phyloP scores from a whole-genome alignment of 2,888 invertebrate species.

The Minunthozetes semirufus region DNA sequence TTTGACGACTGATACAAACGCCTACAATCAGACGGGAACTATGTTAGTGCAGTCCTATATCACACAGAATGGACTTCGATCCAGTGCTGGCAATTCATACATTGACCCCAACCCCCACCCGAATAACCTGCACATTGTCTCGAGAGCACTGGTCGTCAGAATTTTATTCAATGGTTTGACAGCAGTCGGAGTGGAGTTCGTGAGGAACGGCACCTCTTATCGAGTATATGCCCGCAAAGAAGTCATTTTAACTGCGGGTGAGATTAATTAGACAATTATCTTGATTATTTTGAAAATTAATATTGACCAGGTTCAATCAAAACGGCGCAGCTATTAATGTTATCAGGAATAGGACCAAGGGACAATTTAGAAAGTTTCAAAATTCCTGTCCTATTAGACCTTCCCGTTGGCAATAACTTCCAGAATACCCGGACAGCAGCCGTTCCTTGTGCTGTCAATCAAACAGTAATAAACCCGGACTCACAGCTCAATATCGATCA shows the following conservation, averaged over 20 bases:
- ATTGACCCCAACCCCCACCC: constrained; percentile 14
- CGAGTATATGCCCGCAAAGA: constrained; percentile 8
- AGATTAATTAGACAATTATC: no score
- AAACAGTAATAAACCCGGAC: no score
- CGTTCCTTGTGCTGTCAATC: no score
- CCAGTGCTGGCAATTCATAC: background rate
- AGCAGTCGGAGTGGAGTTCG: constrained; percentile 19
- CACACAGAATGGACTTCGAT: background rate
- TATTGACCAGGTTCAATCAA: no score
- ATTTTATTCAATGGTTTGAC: constrained; percentile 19
- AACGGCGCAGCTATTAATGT: no score
- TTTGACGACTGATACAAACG: background rate
- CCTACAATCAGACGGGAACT: constrained; percentile 7
- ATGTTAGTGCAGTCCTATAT: background rate
- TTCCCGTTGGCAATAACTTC: no score
- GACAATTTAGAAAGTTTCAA: no score
- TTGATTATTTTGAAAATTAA: no score
- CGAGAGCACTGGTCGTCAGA: constrained; percentile 8
- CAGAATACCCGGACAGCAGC: no score
- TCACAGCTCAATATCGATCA: no score
- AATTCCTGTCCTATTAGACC: no score
- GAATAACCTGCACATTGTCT: constrained; percentile 18
- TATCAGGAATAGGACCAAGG: no score
- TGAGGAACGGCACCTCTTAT: background rate
- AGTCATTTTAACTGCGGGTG: background rate